phyloP scores from a whole-genome alignment of 1,140 invertebrate genomes.

The Cotesia glomerata region DNA sequence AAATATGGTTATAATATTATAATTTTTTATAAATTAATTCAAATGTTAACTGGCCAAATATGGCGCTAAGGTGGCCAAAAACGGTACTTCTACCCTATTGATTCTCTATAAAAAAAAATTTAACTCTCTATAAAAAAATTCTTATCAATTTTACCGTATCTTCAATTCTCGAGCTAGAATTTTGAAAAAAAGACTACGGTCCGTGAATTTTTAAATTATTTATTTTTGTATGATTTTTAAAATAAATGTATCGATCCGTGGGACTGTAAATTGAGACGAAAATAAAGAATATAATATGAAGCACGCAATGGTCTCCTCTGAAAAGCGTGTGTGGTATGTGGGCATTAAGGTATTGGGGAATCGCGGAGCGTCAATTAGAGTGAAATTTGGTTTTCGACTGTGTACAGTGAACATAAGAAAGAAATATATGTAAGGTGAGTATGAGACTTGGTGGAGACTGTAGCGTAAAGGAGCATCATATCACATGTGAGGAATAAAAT shows the following conservation, averaged over 20 bases:
- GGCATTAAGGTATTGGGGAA: conserved; percentile 1
- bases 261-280: neutral
- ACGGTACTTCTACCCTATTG: too few relatives aligned
- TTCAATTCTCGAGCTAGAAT: neutral
- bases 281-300: neutral
- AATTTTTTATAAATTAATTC: too few relatives aligned
- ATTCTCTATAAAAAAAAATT: too few relatives aligned
- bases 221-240: neutral
- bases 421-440: too few relatives aligned
- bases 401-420: neutral
- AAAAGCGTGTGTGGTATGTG: conserved; percentile 1
- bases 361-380: conserved; percentile 33
- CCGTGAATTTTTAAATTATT: neutral
- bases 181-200: neutral
- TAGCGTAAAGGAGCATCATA: too few relatives aligned
- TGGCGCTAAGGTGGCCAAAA: too few relatives aligned
- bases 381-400: conserved; percentile 19
- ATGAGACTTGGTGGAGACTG: too few relatives aligned
- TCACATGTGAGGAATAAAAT: too few relatives aligned
- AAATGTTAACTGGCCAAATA: too few relatives aligned
- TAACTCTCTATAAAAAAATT: too few relatives aligned
- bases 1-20: too few relatives aligned
- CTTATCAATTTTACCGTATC: too few relatives aligned
- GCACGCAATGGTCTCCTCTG: neutral
- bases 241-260: neutral